phyloP scores from a whole-genome alignment of 2,888 invertebrate species.

The Heteropelma amictum region DNA sequence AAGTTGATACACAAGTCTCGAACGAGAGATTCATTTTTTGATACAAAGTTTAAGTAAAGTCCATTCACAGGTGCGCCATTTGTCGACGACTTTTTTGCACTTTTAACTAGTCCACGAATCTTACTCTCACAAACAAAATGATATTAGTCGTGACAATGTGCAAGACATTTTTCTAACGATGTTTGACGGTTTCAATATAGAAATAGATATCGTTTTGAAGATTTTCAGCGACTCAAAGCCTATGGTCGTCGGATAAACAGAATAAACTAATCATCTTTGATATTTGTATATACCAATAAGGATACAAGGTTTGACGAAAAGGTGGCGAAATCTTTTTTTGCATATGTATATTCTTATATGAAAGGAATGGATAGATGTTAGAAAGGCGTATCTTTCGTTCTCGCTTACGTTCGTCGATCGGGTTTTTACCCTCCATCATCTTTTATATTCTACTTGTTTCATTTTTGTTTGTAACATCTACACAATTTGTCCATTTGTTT shows the following conservation, averaged over 20 bases:
- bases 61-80: no score
- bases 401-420: conserved; percentile 6
- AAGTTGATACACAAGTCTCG: no score
- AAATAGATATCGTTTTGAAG: conserved; percentile 32
- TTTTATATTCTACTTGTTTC: conserved; percentile 50
- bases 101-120: no score
- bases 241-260: not conserved
- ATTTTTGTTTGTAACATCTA: conserved; percentile 64
- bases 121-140: no score
- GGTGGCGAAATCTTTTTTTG: not conserved
- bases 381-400: conserved; percentile 45
- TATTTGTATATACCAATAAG: conserved; percentile 10
- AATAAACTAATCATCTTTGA: not conserved
- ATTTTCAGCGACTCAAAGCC: conserved; percentile 24
- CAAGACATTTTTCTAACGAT: no score
- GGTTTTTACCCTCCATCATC: conserved; percentile 38
- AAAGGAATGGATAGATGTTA: conserved; percentile 10
- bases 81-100: no score
- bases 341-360: not conserved
- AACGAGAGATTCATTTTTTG: no score
- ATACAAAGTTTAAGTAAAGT: no score
- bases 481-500: no score
- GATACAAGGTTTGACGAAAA: not conserved
- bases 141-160: no score
- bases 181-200: no score